Base-by-base conservation (phyloP, 2,113 vertebrate species). In the Willisornis vidua region DNA sequence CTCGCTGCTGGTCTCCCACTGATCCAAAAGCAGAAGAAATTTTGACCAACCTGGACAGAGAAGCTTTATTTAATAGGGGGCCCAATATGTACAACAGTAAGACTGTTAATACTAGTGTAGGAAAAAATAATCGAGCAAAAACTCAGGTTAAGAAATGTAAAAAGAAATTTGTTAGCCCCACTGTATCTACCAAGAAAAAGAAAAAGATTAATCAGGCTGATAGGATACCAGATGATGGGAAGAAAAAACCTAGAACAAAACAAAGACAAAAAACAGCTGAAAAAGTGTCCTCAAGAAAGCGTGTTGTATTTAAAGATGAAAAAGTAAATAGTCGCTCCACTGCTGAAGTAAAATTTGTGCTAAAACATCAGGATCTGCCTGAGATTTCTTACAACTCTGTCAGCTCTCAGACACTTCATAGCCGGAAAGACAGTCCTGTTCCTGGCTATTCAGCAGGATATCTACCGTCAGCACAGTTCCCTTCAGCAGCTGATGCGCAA, bases 1-100 rank as follows among this genome's bases (percentile, higher is more conserved):
- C 99, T 94, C 99, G 99, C 31, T 99, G 99, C 97, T 99, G 99
- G 99, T 99, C 99, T 94, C 99, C 99, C 51, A 99, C 99, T 94
- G 99, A 99, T 92, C 98, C 98, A 78, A 97, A 98, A 90, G 98
- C 98, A 93, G 98, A 98, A 94, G 97, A 98, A 88, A 97, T 98
- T 70, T 95, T 97, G 46, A 97, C 97, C 81, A 98, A 97, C 76
- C 96, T 98, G 65, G 97, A 99, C 55, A 98, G 98, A 91, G 98
- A 99, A 95, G 75, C 96, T 89, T 77, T 97, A 90, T 98, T 98
- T 63, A 97, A 97, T 89, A 98, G 97, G 90, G 98, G 97, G 73
- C 97, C 98, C 81, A 97, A 95, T 93, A 97, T 95, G 71, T 95
- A 92, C 55, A 97, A 92, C 92, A 97, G 55, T 96, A 98, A 96